phyloP scores from a whole-genome alignment of 2,888 invertebrate genomes.

The Eulithis prunata region DNA sequence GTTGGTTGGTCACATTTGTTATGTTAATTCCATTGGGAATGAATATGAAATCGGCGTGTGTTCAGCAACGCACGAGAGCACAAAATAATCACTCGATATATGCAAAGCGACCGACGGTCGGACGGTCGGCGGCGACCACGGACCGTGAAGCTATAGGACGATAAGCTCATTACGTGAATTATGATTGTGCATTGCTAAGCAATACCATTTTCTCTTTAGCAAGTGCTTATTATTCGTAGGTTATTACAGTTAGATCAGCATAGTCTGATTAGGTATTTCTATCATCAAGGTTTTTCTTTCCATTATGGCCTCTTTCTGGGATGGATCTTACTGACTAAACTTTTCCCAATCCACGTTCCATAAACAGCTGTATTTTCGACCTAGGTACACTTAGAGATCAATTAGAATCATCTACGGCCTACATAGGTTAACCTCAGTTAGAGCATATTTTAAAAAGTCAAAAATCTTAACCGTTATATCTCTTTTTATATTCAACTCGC shows the following conservation, averaged over 20 bases:
- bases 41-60: constrained; percentile 62
- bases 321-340: too few species aligned
- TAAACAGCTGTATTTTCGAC: too few species aligned
- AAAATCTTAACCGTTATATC: too few species aligned
- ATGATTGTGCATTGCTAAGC: constrained; percentile 2
- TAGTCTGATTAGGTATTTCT: too few species aligned
- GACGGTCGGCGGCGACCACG: constrained; percentile 33
- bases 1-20: constrained; percentile 46
- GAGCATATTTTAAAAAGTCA: too few species aligned
- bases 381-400: too few species aligned
- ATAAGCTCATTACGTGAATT: constrained; percentile 8
- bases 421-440: too few species aligned
- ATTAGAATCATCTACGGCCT: too few species aligned
- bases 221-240: neutral
- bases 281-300: too few species aligned
- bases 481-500: too few species aligned
- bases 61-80: constrained; percentile 53
- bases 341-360: too few species aligned
- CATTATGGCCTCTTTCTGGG: too few species aligned
- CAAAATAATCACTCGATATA: constrained; percentile 71
- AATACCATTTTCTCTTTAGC: neutral
- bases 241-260: neutral
- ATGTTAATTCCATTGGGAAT: constrained; percentile 60
- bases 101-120: constrained; percentile 59
- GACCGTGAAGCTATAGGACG: constrained; percentile 16